These are phyloP conservation scores for Centropus unirufus DNA, from an alignment of 2,113 vertebrate species.

Conservation along the genomic window DNA sequence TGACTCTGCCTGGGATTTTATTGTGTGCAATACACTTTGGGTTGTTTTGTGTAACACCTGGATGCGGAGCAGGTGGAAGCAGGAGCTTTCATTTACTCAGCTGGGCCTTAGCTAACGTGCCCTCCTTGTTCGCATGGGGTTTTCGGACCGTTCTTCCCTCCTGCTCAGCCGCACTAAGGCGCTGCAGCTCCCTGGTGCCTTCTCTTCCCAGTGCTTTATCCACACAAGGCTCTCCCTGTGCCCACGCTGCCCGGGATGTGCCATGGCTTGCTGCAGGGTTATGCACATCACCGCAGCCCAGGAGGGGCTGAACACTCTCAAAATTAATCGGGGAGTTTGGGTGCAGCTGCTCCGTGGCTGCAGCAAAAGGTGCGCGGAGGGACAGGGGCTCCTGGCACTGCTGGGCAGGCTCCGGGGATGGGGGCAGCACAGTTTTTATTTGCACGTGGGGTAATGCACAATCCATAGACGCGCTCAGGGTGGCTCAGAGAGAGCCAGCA, in stretches of 20 bases:
- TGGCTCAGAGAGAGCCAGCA: fast-evolving
- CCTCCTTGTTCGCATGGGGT: neutral
- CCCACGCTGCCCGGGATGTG: fast-evolving
- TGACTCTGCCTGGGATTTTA: neutral
- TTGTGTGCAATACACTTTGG: neutral
- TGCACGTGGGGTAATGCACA: neutral
- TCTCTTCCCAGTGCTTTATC: fast-evolving
- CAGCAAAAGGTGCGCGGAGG: neutral
- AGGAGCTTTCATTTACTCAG: neutral
- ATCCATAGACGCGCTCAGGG: neutral
- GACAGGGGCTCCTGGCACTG: neutral
- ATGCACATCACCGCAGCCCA: fast-evolving
- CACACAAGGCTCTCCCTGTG: neutral
- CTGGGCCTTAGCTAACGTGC: neutral
- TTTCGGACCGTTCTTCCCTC: neutral
- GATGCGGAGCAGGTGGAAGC: neutral
- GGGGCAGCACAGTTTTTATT: fast-evolving
- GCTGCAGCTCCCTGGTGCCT: fast-evolving
- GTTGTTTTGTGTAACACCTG: neutral
- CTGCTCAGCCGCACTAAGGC: neutral
- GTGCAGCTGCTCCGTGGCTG: neutral
- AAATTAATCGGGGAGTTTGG: no score
- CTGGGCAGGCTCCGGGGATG: neutral
- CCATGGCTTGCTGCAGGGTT: neutral
- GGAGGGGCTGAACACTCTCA: neutral